These are phyloP conservation scores for Oryzias dopingdopingensis DNA, from an alignment of 2,797 vertebrate genomes.

Conservation along the genomic window DNA sequence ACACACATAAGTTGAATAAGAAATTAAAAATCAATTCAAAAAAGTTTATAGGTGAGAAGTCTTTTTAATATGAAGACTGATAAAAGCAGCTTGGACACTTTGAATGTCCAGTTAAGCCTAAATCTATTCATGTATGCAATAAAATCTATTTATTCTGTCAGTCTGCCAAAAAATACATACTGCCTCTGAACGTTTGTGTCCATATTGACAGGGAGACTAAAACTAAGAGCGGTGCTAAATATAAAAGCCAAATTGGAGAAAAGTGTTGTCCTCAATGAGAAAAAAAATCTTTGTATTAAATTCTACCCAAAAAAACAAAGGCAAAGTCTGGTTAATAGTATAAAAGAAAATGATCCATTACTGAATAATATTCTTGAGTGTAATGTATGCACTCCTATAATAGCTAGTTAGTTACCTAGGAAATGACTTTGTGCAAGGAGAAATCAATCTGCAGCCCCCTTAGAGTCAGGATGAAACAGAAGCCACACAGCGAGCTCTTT, in stretches of 20 bases:
- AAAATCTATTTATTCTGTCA: conserved; percentile 20
- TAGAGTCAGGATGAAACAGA: conserved; percentile 30
- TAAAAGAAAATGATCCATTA: conserved; percentile 1
- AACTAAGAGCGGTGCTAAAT: conserved; percentile 49
- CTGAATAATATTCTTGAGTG: conserved; percentile 7
- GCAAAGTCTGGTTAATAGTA: conserved; percentile 5
- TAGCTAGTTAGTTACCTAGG: conserved; percentile 34
- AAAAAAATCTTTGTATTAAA: conserved; percentile 1
- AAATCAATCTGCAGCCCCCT: conserved; percentile 35
- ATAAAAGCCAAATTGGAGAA: conserved; percentile 27
- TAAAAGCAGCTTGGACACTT: too few species aligned
- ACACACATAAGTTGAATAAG: too few species aligned
- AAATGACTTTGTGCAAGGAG: conserved; percentile 57
- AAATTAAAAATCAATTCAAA: too few species aligned
- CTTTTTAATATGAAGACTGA: too few species aligned
- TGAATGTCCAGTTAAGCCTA: too few species aligned
- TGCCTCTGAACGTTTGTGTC: conserved; percentile 41
- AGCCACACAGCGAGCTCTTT: conserved; percentile 33
- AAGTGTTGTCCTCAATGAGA: conserved; percentile 5
- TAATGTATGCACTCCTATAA: conserved; percentile 16
- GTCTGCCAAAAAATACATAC: conserved; percentile 40
- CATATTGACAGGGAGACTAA: conserved; percentile 20
- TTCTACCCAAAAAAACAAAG: not conserved
- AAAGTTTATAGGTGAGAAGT: too few species aligned
- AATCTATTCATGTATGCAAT: conserved; percentile 16